A percentile compares a stretch with the other conserved stretches of the same genome.
phyloP scores from a whole-genome alignment of 1,140 invertebrate species.

The Teleopsis dalmanni region DNA sequence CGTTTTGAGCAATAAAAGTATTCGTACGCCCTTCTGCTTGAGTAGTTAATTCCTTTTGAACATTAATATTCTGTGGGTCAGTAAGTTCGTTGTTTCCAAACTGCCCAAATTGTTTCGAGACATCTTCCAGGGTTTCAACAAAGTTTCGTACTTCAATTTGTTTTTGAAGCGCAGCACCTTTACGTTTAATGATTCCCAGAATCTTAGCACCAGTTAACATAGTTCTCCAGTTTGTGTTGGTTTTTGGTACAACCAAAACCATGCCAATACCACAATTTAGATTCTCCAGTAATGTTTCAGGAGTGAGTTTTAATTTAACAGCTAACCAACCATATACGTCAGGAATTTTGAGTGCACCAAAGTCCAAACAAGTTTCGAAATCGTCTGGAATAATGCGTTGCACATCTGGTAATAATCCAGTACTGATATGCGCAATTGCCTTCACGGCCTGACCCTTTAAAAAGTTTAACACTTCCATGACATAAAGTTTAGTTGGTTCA shows the following conservation, averaged over 20 bases:
- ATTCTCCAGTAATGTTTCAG: conserved; percentile 71
- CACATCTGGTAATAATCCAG: conserved; percentile 86
- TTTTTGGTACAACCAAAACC: conserved; percentile 57
- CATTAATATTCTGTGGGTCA: conserved; percentile 7
- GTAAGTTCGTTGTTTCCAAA: conserved; percentile 10
- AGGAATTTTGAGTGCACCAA: conserved; percentile 64
- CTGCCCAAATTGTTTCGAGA: conserved; percentile 18
- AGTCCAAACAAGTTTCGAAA: conserved; percentile 63
- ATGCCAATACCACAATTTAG: conserved; percentile 94
- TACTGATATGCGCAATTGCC: conserved; percentile 89
- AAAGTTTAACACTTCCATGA: conserved; percentile 67
- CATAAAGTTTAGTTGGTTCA: conserved; percentile 85
- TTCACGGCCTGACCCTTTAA: conserved; percentile 67
- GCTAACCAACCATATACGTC: conserved; percentile 59
- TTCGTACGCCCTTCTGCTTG: conserved; percentile 8
- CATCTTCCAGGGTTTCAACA: conserved; percentile 19
- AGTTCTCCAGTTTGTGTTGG: conserved; percentile 20
- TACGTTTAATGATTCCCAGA: conserved; percentile 24
- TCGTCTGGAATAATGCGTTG: conserved; percentile 64
- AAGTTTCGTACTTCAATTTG: conserved; percentile 32
- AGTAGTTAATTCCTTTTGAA: background rate
- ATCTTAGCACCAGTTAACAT: conserved; percentile 30
- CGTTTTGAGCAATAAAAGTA: conserved; percentile 22
- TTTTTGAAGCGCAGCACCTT: background rate
- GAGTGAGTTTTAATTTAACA: conserved; percentile 56